phyloP scores from a whole-genome alignment of 92 coral and sea anemone genomes.

The Bergia sp. region DNA sequence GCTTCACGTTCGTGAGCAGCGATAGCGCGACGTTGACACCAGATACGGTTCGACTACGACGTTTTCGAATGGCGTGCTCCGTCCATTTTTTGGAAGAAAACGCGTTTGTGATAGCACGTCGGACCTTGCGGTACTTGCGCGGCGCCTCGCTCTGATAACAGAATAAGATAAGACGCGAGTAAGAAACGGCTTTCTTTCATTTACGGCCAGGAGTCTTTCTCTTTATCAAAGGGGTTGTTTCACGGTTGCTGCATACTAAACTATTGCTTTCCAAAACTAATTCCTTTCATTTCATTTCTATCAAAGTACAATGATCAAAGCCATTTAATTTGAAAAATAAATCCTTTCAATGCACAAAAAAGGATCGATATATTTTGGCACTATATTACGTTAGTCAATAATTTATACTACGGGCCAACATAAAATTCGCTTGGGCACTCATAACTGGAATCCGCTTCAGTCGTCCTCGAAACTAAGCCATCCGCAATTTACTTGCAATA shows the following conservation, averaged over 20 bases:
- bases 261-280: no score
- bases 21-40: conserved; percentile 67
- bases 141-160: conserved; percentile 4
- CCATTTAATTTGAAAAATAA: no score
- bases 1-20: conserved; percentile 67
- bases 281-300: no score
- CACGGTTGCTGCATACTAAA: neutral
- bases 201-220: neutral
- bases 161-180: neutral
- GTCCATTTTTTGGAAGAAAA: conserved; percentile 44
- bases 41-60: conserved; percentile 77
- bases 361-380: no score
- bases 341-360: no score
- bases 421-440: no score
- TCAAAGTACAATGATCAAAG: no score
- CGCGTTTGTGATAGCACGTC: conserved; percentile 82
- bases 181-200: neutral
- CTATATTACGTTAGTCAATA: no score
- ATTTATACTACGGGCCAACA: no score
- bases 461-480: no score
- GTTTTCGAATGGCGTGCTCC: conserved; percentile 52
- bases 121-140: conserved; percentile 46
- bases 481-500: no score
- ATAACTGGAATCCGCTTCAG: no score
- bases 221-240: neutral